These are phyloP conservation scores for Trimorus sp. DNA, from an alignment of 2,888 invertebrate genomes.

Conservation along the genomic window DNA sequence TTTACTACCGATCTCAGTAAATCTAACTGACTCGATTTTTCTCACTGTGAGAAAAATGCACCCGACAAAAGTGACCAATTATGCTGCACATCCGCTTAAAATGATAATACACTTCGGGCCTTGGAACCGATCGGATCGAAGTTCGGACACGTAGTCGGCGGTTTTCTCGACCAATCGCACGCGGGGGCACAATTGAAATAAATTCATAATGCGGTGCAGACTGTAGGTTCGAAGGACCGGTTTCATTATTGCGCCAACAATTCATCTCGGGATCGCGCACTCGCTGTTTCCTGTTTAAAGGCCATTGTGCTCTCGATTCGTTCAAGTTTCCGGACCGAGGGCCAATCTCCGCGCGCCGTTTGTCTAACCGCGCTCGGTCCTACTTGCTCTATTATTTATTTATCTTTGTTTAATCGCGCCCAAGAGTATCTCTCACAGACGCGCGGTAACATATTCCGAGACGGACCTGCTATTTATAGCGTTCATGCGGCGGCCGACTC, in stretches of 20 bases:
- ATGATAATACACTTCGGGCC: too few species aligned
- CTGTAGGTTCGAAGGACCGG: constrained; percentile 40
- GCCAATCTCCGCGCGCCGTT: constrained; percentile 62
- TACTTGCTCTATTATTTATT: constrained; percentile 40
- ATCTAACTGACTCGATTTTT: too few species aligned
- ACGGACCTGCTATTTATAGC: constrained; percentile 31
- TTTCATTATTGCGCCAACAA: constrained; percentile 62
- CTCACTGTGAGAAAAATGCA: too few species aligned
- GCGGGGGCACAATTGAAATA: constrained; percentile 30
- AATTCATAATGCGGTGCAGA: constrained; percentile 39
- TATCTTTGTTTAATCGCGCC: constrained; percentile 50
- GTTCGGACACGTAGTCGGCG: too few species aligned
- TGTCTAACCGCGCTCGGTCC: constrained; percentile 45
- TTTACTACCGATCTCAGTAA: too few species aligned
- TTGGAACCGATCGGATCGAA: too few species aligned
- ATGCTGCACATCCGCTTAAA: too few species aligned
- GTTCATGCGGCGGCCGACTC: constrained; percentile 21
- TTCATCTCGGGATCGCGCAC: constrained; percentile 62
- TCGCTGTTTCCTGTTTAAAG: constrained; percentile 68
- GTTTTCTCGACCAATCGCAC: too few species aligned
- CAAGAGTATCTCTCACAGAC: not conserved
- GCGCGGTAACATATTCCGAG: constrained; percentile 6
- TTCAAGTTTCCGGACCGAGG: constrained; percentile 71
- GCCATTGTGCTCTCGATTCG: constrained; percentile 70
- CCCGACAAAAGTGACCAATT: too few species aligned